Base-by-base conservation (phyloP, 2,888 invertebrate genomes). In the Volucella zonaria region DNA sequence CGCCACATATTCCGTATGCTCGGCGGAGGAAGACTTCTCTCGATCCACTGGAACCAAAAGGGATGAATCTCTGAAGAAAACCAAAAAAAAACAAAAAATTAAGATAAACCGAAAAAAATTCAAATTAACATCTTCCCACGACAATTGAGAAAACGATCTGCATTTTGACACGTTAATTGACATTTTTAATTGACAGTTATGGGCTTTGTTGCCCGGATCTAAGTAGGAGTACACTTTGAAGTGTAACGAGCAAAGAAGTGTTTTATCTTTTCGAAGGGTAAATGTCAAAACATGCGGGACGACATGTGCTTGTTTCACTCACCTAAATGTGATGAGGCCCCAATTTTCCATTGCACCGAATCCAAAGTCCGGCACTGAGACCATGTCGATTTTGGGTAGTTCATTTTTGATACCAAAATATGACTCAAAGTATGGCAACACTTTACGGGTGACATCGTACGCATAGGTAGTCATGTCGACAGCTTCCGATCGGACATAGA, bases 261-360 rank as follows among this genome's bases (percentile, higher is more conserved):
- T 9, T 15, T 49, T 56, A 67, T 68, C 38, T 15, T 40, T 67
- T 15, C 6, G 4, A 31, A 49, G 45, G 59, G 56, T 47, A 10
- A 64, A 42, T 58, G 23, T 52, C 77, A 66, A 45, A 38, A 56
- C 14, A 78, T 86, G 80, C 59, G 83, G 86, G 82, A 38, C 58
- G 40, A 52, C 40, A 59, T 58, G 52, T 18, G n/a, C 6, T 66
- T 8, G 9, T 49, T 12, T 68, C 23, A 82, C 89, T 89, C 87
- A 93, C 92, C 92, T 90, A 90, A 93, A 94, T n/a, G 93, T 93
- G 52, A 94, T 93, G 42, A 94, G 88, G 1, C 94, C 94, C 94
- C 94, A 94, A 89, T 94, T 94, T 90, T 94, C 95, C 95, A 95
- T 95, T n/a, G 95, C 95, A 15, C 93, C 93, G 86, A 95, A 95